These are phyloP conservation scores for Pyrgilauda ruficollis DNA, from an alignment of 2,113 vertebrate species.

Conservation along the genomic window DNA sequence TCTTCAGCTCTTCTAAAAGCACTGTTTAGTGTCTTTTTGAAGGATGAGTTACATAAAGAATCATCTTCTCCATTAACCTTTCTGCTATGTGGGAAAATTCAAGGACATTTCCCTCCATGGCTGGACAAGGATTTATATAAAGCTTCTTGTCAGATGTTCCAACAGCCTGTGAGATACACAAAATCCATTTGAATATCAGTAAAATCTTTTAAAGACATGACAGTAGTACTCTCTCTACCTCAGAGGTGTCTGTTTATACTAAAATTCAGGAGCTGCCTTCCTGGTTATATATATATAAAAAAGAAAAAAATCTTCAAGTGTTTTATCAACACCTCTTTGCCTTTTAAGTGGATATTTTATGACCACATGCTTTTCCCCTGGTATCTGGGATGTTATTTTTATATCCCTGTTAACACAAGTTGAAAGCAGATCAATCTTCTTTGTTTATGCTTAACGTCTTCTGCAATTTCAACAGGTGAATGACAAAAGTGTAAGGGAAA, in stretches of 20 bases:
- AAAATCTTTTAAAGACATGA: not conserved
- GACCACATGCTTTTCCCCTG: not conserved
- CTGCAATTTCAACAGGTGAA: constrained; percentile 55
- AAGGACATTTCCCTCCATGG: not conserved
- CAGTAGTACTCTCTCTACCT: not conserved
- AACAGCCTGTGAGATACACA: not conserved
- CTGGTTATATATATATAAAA: not conserved
- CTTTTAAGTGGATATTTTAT: constrained; percentile 71
- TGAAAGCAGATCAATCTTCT: constrained; percentile 64
- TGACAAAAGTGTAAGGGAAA: constrained; percentile 33
- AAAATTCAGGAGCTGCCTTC: constrained; percentile 12
- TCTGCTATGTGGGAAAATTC: not conserved
- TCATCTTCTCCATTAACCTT: not conserved
- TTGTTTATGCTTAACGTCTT: constrained; percentile 48
- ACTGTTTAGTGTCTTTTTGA: not conserved
- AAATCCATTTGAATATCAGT: not conserved
- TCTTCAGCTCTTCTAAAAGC: not conserved
- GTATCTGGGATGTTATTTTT: constrained; percentile 65
- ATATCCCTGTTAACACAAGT: constrained; percentile 66
- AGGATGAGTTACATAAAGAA: not conserved
- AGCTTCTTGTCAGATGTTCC: not conserved
- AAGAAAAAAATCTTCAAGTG: not conserved
- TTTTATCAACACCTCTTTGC: constrained; percentile 49
- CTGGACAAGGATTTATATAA: not conserved
- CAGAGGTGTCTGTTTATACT: not conserved